phyloP scores from a whole-genome alignment of 2,113 vertebrate species.

The Leptodactylus fuscus region DNA sequence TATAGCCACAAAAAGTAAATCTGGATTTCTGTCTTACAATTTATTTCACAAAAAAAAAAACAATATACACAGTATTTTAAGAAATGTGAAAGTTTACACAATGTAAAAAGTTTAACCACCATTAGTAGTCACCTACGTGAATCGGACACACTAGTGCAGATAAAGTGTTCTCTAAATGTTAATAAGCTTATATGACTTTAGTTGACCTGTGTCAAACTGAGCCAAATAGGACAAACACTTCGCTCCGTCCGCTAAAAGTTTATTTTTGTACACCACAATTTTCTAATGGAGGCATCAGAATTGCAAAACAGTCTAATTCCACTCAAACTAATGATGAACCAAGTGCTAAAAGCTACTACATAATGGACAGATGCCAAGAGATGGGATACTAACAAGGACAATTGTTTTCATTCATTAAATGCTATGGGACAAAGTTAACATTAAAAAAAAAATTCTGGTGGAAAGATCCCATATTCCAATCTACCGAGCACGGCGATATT shows the following conservation, averaged over 20 bases:
- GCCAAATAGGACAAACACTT: conserved; percentile 67
- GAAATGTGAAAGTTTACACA: not conserved
- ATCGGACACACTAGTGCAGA: not conserved
- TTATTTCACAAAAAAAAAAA: not conserved
- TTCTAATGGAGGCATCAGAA: conserved; percentile 72
- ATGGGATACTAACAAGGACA: conserved; percentile 64
- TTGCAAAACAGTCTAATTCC: conserved; percentile 68
- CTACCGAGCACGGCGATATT: not conserved
- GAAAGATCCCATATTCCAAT: not conserved
- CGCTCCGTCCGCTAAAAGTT: conserved; percentile 66
- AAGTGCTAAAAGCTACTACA: conserved; percentile 64
- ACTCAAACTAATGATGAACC: conserved; percentile 69
- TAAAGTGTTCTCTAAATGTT: conserved; percentile 21
- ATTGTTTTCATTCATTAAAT: conserved; percentile 57
- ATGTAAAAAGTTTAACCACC: not conserved
- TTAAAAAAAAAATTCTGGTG: not conserved
- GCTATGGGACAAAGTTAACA: conserved; percentile 15
- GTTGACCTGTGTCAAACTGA: not conserved
- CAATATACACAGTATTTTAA: not conserved
- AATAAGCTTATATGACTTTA: conserved; percentile 27
- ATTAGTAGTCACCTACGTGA: not conserved
- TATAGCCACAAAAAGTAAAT: too few species aligned
- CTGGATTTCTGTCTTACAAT: not conserved
- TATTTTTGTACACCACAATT: conserved; percentile 70
- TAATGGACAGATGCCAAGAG: conserved; percentile 65